Evolutionary conservation across 2,888 invertebrate genomes (phyloP), one percentile per base, ranked within the genome.

Genomic region (Palloptera scutellata): DNA sequence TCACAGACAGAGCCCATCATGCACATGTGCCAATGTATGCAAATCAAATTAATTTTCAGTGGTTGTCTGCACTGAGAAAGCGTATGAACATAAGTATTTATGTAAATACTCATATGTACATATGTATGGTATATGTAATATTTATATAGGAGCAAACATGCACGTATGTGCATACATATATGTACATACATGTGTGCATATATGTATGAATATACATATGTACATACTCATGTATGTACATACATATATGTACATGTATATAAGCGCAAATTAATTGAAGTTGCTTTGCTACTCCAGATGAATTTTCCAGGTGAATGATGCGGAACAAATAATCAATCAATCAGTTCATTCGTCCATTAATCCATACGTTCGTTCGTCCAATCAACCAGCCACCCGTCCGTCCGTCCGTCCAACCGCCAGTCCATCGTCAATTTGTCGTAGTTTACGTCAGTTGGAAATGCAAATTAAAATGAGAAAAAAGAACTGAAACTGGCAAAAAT

Each of bases 241-340:
- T 41, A 30, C 1, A 12, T 54, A 20, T 15, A 8, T n/a, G 8
- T 48, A n/a, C 54, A 20, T 66, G 54, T 68, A 53, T 64, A 61
- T 67, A 72, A 70, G 69, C 66, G 66, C 60, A 66, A 66, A 66
- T 66, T 66, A 66, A 66, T 66, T 66, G 60, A 66, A 66, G 72
- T 79, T 81, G 82, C 80, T 80, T 79, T 81, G 82, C 80, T 80
- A 79, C 81, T 81, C 78, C 78, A 81, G 80, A 78, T 79, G 80
- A 81, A 83, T 83, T 83, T 82, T 82, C 83, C 82, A 83, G 81
- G 80, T 83, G 81, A 83, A 78, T 81, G 83, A 81, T 81, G 83
- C 81, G 82, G 81, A 82, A 83, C 81, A 82, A 80, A 83, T 81
- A 81, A 82, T 81, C 81, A 83, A 83, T 83, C 82, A 82, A 83